Conservation (phyloP, 2,113 vertebrate species). For the Vidua chalybeata region DNA sequence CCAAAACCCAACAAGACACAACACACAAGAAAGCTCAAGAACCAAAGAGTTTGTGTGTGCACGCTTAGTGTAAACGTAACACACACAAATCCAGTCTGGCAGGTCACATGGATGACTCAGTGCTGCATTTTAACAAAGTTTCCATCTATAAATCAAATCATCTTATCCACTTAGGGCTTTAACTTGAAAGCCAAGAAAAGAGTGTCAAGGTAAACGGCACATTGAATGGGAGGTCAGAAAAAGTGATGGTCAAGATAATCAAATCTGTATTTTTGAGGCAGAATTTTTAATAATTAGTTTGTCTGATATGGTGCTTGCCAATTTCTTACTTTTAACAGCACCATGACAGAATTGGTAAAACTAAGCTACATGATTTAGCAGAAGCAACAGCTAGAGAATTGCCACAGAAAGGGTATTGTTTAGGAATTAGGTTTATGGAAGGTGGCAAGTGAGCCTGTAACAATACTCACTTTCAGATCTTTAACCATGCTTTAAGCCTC, state of each 20-base stretch:
- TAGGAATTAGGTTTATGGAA: neutral
- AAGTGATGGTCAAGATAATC: neutral
- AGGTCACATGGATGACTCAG: neutral
- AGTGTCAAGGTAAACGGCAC: neutral
- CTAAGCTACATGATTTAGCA: neutral
- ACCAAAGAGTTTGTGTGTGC: neutral
- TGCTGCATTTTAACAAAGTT: neutral
- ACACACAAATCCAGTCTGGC: neutral
- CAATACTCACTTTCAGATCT: neutral
- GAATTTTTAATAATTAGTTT: neutral
- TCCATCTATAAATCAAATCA: neutral
- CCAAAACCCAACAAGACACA: neutral
- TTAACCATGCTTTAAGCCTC: neutral
- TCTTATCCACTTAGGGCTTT: neutral
- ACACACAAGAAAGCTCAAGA: neutral
- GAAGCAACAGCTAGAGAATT: neutral
- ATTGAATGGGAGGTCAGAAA: neutral
- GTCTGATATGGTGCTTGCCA: neutral
- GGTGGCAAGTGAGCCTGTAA: neutral
- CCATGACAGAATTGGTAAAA: neutral
- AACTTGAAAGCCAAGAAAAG: neutral
- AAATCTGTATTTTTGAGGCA: neutral
- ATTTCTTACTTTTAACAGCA: neutral
- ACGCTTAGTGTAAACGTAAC: neutral
- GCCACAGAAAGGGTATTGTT: neutral